A percentile compares a stretch with the other conserved stretches of the same genome.
phyloP scores from a whole-genome alignment of 2,888 invertebrate genomes.

The Gryllus longicercus region DNA sequence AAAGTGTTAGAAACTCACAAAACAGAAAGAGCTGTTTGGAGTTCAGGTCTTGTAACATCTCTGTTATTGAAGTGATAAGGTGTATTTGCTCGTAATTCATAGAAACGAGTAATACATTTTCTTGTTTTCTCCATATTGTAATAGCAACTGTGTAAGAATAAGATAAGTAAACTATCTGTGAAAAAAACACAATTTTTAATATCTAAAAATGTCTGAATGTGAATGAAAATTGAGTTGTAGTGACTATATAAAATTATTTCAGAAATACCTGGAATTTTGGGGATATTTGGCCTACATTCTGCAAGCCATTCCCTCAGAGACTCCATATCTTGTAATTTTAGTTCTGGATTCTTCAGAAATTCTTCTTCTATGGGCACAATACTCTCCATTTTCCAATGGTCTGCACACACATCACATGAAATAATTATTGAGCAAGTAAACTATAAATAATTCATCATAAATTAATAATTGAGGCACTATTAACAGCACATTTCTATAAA shows the following conservation, averaged over 20 bases:
- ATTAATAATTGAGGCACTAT: not conserved
- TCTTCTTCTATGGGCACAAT: constrained; percentile 26
- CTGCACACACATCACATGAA: too few relatives aligned
- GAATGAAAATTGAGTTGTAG: too few relatives aligned
- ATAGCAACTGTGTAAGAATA: constrained; percentile 21
- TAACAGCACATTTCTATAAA: too few relatives aligned
- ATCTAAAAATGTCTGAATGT: not conserved
- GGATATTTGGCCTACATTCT: not conserved
- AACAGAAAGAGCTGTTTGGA: not conserved
- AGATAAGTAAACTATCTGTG: constrained; percentile 9
- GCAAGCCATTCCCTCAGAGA: not conserved
- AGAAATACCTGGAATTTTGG: not conserved
- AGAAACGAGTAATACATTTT: not conserved
- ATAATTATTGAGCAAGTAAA: not conserved
- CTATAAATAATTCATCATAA: not conserved
- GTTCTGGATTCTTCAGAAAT: constrained; percentile 25
- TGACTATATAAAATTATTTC: not conserved
- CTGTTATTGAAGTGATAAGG: not conserved
- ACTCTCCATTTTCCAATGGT: not conserved
- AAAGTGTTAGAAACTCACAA: not conserved
- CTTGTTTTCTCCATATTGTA: constrained; percentile 20
- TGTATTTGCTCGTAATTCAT: not conserved
- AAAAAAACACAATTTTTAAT: not conserved
- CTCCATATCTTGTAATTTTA: constrained; percentile 27
- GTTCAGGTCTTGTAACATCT: not conserved